These are phyloP conservation scores for Liodrosophila aerea DNA, from an alignment of 2,888 invertebrate genomes.

Conservation along the genomic window DNA sequence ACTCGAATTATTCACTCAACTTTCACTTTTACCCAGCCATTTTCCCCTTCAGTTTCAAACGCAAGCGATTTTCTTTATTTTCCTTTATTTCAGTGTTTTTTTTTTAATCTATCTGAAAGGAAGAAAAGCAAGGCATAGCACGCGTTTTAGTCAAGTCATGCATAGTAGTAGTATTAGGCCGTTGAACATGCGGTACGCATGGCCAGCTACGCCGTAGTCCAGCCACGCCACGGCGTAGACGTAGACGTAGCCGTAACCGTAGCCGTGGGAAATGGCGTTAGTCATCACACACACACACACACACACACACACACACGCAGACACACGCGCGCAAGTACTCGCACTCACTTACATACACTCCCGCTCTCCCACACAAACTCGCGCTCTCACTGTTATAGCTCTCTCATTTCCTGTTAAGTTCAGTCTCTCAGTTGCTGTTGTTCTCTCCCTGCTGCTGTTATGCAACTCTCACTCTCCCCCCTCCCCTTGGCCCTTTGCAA, in stretches of 20 bases:
- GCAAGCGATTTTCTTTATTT: neutral
- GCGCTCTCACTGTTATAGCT: slow-evolving; percentile 4
- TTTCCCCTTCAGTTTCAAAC: slow-evolving; percentile 7
- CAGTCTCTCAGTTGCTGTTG: slow-evolving; percentile 21
- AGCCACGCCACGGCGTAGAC: neutral
- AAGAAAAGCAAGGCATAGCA: slow-evolving; percentile 7
- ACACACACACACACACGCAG: neutral
- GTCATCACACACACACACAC: slow-evolving; percentile 29
- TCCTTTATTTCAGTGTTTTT: neutral
- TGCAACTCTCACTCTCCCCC: slow-evolving; percentile 10
- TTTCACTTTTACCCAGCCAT: slow-evolving; percentile 3
- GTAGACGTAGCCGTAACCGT: slow-evolving; percentile 21
- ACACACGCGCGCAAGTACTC: neutral
- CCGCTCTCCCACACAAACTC: neutral
- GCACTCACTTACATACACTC: slow-evolving; percentile 3
- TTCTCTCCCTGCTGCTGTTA: neutral
- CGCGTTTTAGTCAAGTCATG: slow-evolving; percentile 29
- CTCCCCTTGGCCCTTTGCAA: neutral
- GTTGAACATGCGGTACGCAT: slow-evolving; percentile 20
- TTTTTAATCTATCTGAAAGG: neutral
- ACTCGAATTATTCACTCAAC: too few relatives aligned
- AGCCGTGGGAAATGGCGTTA: slow-evolving; percentile 45
- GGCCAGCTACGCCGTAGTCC: slow-evolving; percentile 7
- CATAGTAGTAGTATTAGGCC: slow-evolving; percentile 19
- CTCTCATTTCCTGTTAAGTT: neutral